Evolutionary conservation across 1,140 invertebrate genomes (phyloP).

Genomic region (Lycorma delicatula): DNA sequence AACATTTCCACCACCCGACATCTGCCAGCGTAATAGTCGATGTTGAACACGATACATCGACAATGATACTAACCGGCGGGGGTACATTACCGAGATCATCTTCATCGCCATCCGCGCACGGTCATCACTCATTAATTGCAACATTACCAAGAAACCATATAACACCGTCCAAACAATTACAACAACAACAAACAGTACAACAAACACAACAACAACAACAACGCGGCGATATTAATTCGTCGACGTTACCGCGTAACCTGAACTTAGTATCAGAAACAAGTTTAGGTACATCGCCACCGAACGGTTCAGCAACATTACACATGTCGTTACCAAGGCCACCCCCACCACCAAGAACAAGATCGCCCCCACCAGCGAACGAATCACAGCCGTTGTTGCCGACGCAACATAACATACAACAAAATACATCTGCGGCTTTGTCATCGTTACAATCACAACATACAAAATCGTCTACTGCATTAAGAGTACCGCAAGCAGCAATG

Average conservation of each 20-base stretch:
- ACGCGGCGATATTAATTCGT: slow-evolving; percentile 30
- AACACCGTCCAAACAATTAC: slow-evolving; percentile 6
- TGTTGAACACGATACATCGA: slow-evolving; percentile 61
- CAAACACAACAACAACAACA: slow-evolving; percentile 19
- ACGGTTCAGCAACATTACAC: slow-evolving; percentile 45
- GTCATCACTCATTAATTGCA: slow-evolving; percentile 20
- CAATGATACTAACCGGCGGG: slow-evolving; percentile 50
- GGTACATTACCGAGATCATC: slow-evolving; percentile 18
- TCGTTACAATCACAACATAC: slow-evolving; percentile 8
- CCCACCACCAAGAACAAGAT: slow-evolving; percentile 45
- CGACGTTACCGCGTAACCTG: slow-evolving; percentile 7
- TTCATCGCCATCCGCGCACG: slow-evolving; percentile 1
- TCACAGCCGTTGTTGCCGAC: slow-evolving; percentile 35
- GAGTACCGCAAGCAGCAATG: slow-evolving; percentile 64
- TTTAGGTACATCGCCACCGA: slow-evolving; percentile 37
- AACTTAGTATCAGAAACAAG: background rate
- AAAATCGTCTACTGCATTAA: slow-evolving; percentile 37
- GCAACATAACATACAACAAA: slow-evolving; percentile 32
- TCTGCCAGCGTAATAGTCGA: slow-evolving; percentile 59
- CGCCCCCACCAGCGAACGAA: slow-evolving; percentile 48
- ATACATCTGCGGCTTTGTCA: too few relatives aligned
- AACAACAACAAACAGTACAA: slow-evolving; percentile 22
- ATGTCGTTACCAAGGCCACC: slow-evolving; percentile 46
- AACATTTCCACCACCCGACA: slow-evolving; percentile 18
- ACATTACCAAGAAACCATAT: slow-evolving; percentile 40